These are phyloP conservation scores for Nymphalis polychloros DNA, from an alignment of 2,888 invertebrate genomes.

Conservation along the genomic window DNA sequence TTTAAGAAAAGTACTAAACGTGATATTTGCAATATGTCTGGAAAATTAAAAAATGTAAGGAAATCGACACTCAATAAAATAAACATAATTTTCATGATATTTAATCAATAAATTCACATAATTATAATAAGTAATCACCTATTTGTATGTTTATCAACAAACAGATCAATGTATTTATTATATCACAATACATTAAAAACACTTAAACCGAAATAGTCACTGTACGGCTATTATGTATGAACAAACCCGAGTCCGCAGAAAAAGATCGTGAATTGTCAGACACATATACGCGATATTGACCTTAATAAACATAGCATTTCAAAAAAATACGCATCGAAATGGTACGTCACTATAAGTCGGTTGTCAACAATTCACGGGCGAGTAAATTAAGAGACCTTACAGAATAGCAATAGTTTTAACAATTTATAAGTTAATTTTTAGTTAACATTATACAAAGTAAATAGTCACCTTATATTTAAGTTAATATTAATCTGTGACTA, in stretches of 20 bases:
- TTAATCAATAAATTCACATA: conserved; percentile 1
- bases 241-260: too few species aligned
- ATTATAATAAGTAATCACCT: conserved; percentile 3
- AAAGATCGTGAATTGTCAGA: too few species aligned
- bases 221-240: neutral
- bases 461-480: conserved; percentile 14
- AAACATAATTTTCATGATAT: conserved; percentile 3
- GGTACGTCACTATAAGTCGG: too few species aligned
- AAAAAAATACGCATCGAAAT: too few species aligned
- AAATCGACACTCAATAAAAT: neutral
- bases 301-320: too few species aligned
- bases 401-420: neutral
- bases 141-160: conserved; percentile 10
- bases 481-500: conserved; percentile 32
- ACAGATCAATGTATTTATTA: conserved; percentile 23
- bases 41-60: too few species aligned
- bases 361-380: too few species aligned
- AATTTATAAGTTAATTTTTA: neutral
- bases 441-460: neutral
- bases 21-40: too few species aligned
- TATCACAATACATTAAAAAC: conserved; percentile 21
- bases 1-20: too few species aligned
- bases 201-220: neutral
- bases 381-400: neutral
- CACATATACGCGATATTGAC: too few species aligned